phyloP scores from a whole-genome alignment of 2,113 vertebrate species.

The Uria lomvia region DNA sequence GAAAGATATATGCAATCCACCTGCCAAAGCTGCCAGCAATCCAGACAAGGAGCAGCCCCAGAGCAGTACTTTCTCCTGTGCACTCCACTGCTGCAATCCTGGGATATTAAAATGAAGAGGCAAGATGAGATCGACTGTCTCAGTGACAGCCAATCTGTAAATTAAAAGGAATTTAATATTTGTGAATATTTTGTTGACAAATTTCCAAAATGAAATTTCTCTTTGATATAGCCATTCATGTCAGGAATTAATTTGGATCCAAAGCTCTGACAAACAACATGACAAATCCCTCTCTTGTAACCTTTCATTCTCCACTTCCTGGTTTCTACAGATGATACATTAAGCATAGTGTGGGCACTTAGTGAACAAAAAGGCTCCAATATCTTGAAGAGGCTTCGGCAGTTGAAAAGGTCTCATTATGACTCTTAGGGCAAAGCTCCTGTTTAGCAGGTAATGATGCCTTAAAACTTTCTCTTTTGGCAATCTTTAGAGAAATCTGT shows the following conservation, averaged over 20 bases:
- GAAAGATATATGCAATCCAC: background rate
- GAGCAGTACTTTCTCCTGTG: background rate
- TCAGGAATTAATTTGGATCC: background rate
- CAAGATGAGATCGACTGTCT: background rate
- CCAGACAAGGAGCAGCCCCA: background rate
- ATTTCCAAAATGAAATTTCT: background rate
- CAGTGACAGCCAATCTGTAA: background rate
- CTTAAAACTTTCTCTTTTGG: background rate
- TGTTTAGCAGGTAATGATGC: background rate
- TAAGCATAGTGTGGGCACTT: background rate
- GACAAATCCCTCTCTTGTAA: background rate
- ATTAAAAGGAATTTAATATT: background rate
- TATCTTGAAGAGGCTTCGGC: background rate
- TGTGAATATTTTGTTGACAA: background rate
- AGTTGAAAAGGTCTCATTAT: background rate
- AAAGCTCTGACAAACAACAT: background rate
- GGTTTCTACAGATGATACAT: background rate
- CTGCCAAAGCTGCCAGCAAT: background rate
- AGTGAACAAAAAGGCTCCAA: background rate
- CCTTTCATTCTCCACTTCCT: background rate
- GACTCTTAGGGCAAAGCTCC: background rate
- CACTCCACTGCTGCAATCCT: background rate
- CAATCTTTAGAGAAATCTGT: conserved; percentile 8
- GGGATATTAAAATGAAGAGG: background rate
- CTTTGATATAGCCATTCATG: background rate